phyloP scores from a whole-genome alignment of 2,797 vertebrate genomes.

The Vipera ursinii region DNA sequence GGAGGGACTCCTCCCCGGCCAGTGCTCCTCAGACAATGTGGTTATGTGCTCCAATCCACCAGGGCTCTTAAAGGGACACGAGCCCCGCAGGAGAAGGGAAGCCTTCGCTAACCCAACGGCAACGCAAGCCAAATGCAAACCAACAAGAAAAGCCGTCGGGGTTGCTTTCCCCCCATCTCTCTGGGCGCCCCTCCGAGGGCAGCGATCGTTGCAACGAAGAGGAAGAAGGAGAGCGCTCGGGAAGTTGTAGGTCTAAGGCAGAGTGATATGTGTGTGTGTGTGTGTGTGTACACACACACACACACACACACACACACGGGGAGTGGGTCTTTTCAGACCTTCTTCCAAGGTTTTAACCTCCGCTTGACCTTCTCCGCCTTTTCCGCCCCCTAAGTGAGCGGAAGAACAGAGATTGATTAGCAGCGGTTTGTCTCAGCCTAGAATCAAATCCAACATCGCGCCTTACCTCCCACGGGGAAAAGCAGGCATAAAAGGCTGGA shows the following conservation, averaged over 20 bases:
- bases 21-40: background rate
- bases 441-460: background rate
- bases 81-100: background rate
- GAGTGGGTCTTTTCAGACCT: too few relatives aligned
- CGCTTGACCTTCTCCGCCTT: background rate
- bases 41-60: constrained; percentile 5
- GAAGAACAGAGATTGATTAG: background rate
- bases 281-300: too few relatives aligned
- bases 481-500: background rate
- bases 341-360: background rate
- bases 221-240: background rate
- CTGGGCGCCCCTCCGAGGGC: too few relatives aligned
- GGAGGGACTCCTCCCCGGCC: constrained; percentile 24
- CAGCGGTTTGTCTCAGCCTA: background rate
- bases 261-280: too few relatives aligned
- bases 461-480: background rate
- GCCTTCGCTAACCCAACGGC: background rate
- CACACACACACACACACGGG: background rate
- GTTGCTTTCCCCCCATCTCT: background rate
- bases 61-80: constrained; percentile 49
- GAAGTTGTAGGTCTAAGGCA: background rate
- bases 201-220: background rate
- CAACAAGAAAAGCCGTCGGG: background rate
- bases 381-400: background rate
- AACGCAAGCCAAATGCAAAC: background rate